phyloP scores from a whole-genome alignment of 2,113 vertebrate species.

The Ophthalmolycus amberensis region DNA sequence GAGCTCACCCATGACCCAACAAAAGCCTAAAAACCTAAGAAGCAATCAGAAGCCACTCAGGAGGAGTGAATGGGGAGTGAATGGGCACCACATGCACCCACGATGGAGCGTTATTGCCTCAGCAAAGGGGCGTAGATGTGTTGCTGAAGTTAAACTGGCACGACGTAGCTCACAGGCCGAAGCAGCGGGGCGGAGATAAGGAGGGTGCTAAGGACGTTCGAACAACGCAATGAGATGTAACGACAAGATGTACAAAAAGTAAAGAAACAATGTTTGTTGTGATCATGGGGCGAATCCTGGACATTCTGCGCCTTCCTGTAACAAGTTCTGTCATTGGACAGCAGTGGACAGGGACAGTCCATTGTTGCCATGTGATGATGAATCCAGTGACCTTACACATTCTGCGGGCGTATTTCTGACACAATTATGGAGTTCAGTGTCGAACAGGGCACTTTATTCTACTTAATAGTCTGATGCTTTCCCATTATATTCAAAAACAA shows the following conservation, averaged over 20 bases:
- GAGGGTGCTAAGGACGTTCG: background rate
- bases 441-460: background rate
- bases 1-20: background rate
- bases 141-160: conserved; percentile 20
- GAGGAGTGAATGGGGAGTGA: too few relatives aligned
- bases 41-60: too few relatives aligned
- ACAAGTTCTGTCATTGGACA: background rate
- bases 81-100: background rate
- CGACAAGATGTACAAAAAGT: background rate
- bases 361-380: background rate
- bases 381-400: background rate
- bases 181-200: conserved; percentile 11
- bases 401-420: background rate
- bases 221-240: background rate
- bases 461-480: background rate
- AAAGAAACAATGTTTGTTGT: background rate
- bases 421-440: background rate
- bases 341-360: background rate
- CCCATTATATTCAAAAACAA: too few relatives aligned
- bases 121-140: conserved; percentile 22
- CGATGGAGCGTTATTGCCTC: conserved; percentile 21
- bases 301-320: background rate
- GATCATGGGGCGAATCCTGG: background rate
- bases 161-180: background rate
- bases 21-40: background rate